These are phyloP conservation scores for Puntigrus tetrazona DNA, from an alignment of 2,113 vertebrate species.

Conservation along the genomic window DNA sequence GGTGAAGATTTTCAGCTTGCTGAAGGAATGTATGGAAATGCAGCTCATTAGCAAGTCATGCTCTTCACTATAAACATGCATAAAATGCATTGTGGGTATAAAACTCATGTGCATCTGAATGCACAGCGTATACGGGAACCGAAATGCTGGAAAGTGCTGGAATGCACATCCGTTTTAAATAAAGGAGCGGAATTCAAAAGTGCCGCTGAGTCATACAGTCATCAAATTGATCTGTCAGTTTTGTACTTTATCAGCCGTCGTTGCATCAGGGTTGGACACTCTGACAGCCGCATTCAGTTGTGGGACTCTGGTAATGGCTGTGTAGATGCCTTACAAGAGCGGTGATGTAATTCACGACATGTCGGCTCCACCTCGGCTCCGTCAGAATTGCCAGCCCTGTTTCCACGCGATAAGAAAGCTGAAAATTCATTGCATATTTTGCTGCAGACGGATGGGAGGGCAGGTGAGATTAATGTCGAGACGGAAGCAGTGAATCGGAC, in stretches of 20 bases:
- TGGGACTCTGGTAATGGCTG: neutral
- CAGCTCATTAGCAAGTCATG: neutral
- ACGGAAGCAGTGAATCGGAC: slow-evolving; percentile 37
- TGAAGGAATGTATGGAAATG: neutral
- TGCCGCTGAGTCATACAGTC: slow-evolving; percentile 4
- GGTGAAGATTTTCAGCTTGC: slow-evolving; percentile 18
- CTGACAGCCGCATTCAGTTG: slow-evolving; percentile 31
- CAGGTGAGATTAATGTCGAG: slow-evolving; percentile 52
- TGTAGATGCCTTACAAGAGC: slow-evolving; percentile 54
- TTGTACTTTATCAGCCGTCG: slow-evolving; percentile 25
- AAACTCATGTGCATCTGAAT: neutral
- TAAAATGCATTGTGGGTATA: neutral
- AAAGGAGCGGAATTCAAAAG: neutral
- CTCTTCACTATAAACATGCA: neutral
- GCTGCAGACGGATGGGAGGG: slow-evolving; percentile 64
- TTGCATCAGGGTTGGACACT: slow-evolving; percentile 5
- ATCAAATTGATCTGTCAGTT: slow-evolving; percentile 39
- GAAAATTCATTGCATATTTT: slow-evolving; percentile 60
- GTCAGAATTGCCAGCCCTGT: slow-evolving; percentile 61
- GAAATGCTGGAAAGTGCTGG: neutral
- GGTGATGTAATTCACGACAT: slow-evolving; percentile 68
- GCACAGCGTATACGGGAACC: neutral
- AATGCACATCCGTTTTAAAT: neutral
- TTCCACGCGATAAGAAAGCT: slow-evolving; percentile 62
- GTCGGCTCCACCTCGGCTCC: slow-evolving; percentile 53